These are phyloP conservation scores for Aeoliscus strigatus DNA, from an alignment of 2,797 vertebrate genomes.

Conservation along the genomic window DNA sequence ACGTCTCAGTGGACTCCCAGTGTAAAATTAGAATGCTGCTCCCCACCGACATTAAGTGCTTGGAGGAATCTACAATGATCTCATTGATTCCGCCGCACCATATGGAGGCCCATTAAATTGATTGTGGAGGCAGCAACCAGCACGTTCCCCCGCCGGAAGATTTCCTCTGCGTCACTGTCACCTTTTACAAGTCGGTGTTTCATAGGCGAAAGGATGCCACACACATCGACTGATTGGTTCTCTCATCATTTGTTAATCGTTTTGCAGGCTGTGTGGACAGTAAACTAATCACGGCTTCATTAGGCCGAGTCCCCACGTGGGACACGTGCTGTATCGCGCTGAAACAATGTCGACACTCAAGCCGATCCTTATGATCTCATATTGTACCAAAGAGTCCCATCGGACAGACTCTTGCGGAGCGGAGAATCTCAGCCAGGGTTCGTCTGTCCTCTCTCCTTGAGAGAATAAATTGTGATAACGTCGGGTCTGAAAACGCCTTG, in stretches of 20 bases:
- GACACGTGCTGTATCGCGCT: slow-evolving; percentile 19
- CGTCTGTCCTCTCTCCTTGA: slow-evolving; percentile 15
- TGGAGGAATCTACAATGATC: slow-evolving; percentile 46
- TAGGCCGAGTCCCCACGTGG: slow-evolving; percentile 25
- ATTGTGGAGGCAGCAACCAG: slow-evolving; percentile 25
- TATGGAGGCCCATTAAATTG: slow-evolving; percentile 52
- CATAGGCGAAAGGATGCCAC: slow-evolving; percentile 25
- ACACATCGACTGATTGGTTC: slow-evolving; percentile 27
- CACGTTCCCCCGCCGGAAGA: slow-evolving; percentile 22
- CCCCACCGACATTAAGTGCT: slow-evolving; percentile 31
- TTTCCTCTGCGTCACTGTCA: slow-evolving; percentile 33
- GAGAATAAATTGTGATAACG: slow-evolving; percentile 31
- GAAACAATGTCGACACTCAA: slow-evolving; percentile 3
- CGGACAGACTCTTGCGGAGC: slow-evolving; percentile 7
- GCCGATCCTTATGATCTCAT: slow-evolving; percentile 8
- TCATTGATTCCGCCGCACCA: slow-evolving; percentile 52
- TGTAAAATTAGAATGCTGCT: slow-evolving; percentile 49
- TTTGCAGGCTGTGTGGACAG: slow-evolving; percentile 24
- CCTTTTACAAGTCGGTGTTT: slow-evolving; percentile 22
- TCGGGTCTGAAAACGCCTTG: slow-evolving; percentile 18
- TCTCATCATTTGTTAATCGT: slow-evolving; percentile 38
- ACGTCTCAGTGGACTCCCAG: slow-evolving; percentile 40
- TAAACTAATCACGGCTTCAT: slow-evolving; percentile 45
- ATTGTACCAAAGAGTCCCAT: slow-evolving; percentile 16
- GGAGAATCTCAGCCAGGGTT: slow-evolving; percentile 18